Evolutionary conservation across 1,140 invertebrate species (phyloP).

Genomic region (Aphelenchoides besseyi): DNA sequence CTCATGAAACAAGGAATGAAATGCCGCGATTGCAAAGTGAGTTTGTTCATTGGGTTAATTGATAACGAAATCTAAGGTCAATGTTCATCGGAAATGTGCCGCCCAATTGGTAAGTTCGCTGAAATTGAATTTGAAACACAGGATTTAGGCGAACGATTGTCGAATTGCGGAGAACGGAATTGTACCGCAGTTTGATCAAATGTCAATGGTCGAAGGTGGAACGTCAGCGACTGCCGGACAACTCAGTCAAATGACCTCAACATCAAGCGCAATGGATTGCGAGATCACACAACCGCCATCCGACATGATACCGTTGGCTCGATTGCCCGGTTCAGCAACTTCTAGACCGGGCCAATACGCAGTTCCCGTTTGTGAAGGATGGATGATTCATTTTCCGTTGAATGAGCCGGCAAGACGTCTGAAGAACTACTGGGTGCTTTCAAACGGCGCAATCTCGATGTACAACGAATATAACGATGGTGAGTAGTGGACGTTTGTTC

Average conservation of each 20-base stretch:
- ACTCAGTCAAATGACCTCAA: slow-evolving; percentile 1
- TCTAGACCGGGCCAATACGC: slow-evolving; percentile 32
- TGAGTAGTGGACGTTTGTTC: slow-evolving; percentile 15
- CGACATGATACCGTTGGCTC: slow-evolving; percentile 51
- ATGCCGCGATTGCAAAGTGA: slow-evolving; percentile 60
- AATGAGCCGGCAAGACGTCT: slow-evolving; percentile 51
- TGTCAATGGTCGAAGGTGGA: slow-evolving; percentile 39
- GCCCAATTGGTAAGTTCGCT: too few relatives aligned
- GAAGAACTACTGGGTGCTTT: slow-evolving; percentile 58
- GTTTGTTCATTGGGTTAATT: slow-evolving; percentile 22
- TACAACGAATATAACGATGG: slow-evolving; percentile 62
- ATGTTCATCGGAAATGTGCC: slow-evolving; percentile 62
- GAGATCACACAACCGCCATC: slow-evolving; percentile 24
- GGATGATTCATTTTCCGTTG: slow-evolving; percentile 59
- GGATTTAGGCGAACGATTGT: slow-evolving; percentile 53
- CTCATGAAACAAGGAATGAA: slow-evolving; percentile 59
- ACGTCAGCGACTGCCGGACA: not conserved
- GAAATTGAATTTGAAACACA: too few relatives aligned
- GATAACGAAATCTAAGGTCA: slow-evolving; percentile 50
- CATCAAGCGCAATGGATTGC: slow-evolving; percentile 26
- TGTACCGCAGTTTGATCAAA: slow-evolving; percentile 44
- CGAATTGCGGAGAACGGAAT: slow-evolving; percentile 56
- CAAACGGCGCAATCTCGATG: slow-evolving; percentile 53
- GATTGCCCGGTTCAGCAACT: slow-evolving; percentile 56
- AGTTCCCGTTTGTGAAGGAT: slow-evolving; percentile 55